A percentile compares a stretch with the other conserved stretches of the same genome.
phyloP scores from a whole-genome alignment of 2,797 vertebrate species.

The Malacoraja senta region DNA sequence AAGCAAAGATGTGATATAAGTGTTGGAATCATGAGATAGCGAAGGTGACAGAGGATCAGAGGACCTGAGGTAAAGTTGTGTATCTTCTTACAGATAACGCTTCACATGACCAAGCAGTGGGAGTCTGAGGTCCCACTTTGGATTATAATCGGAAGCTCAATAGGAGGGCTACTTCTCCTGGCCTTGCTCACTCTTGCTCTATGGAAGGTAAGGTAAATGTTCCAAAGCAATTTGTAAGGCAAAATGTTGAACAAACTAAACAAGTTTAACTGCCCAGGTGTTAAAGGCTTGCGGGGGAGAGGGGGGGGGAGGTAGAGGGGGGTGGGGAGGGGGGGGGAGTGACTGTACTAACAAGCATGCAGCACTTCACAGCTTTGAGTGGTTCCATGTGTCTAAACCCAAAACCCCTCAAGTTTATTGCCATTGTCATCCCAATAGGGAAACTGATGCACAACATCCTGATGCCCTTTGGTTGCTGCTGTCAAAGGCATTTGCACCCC shows the following conservation, averaged over 20 bases:
- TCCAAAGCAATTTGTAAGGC: not conserved
- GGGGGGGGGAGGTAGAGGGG: not conserved
- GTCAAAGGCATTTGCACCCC: too few relatives aligned
- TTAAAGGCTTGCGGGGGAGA: not conserved
- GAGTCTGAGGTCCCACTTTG: constrained; percentile 81
- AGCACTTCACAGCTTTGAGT: not conserved
- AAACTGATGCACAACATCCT: too few relatives aligned
- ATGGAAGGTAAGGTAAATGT: constrained; percentile 77
- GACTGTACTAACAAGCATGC: not conserved
- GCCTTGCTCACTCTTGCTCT: constrained; percentile 81
- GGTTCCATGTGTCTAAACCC: too few relatives aligned
- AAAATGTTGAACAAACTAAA: too few relatives aligned
- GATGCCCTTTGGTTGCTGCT: too few relatives aligned
- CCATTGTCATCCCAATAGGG: too few relatives aligned
- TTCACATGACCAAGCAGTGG: constrained; percentile 85
- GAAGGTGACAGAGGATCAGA: too few relatives aligned
- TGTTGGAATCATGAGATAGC: not conserved
- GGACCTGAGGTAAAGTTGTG: not conserved
- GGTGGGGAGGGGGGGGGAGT: not conserved
- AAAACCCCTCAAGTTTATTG: too few relatives aligned
- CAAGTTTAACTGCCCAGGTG: not conserved
- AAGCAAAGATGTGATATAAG: not conserved
- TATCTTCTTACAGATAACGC: constrained; percentile 62
- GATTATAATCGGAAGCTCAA: constrained; percentile 86
- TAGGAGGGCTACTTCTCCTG: constrained; percentile 85